Evolutionary conservation across 2,888 invertebrate genomes (phyloP), one percentile per base, ranked within the genome.

Genomic region (Netelia virgata): DNA sequence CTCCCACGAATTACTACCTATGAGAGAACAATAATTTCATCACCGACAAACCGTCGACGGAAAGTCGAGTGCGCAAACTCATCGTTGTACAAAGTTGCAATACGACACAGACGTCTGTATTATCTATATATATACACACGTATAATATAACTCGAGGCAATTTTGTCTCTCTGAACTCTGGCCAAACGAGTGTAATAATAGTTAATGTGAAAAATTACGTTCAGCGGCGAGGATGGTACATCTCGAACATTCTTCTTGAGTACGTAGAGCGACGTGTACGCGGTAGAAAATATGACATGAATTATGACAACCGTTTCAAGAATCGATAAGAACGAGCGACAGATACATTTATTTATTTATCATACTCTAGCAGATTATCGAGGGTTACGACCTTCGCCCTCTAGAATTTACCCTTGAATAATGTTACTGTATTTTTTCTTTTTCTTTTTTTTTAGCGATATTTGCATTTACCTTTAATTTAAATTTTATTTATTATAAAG

Each of bases 1-100:
- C 85, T 69, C 85, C 85, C 83, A 81, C 86, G 84, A 81, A 73
- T 77, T 77, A 66, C 53, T 41, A 76, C 43, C 6, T 80, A 53
- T 75, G 80, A 81, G 69, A 77, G 36, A 72, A 53, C 69, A 78
- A 77, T 78, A 76, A 70, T 84, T 86, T 83, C 77, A 66, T 81
- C 83, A 86, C 64, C 41, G 66, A 10, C 14, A 43, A 36, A 36
- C 36, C 36, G 36, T 36, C 3, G 6, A 36, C 36, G 36, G 3
- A 36, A 43, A 41, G 66, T 43, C 53, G 43, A 64, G 43, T 64
- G 64, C 20, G 50, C 36, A 36, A 36, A 36, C 36, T 55, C n/a
- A 36, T 59, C 53, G 68, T 70, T 16, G 28, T 55, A 74, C 9
- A 47, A 77, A 69, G n/a, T 53, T 47, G 1, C n/a, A 69, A 69